Evolutionary conservation across 2,797 vertebrate genomes (phyloP).

Genomic region (Steatocranus sp.): DNA sequence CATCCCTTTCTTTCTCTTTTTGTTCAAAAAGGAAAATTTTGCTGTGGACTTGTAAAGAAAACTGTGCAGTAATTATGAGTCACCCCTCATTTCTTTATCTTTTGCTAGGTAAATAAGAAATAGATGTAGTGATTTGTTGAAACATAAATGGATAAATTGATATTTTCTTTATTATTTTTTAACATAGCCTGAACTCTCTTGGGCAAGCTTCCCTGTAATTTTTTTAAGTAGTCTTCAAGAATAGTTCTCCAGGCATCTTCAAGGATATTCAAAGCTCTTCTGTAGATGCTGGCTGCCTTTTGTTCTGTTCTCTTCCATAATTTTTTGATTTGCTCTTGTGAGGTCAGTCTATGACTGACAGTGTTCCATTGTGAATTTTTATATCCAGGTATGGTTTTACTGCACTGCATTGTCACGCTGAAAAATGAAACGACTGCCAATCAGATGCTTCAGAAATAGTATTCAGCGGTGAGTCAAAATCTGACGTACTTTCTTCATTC

Average conservation of each 20-base stretch:
- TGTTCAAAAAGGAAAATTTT: background rate
- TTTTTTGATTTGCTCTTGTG: background rate
- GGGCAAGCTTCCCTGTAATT: background rate
- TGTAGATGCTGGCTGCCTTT: background rate
- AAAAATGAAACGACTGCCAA: background rate
- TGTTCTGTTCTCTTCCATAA: background rate
- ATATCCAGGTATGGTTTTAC: background rate
- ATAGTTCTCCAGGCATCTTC: background rate
- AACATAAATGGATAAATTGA: background rate
- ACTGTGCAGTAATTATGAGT: background rate
- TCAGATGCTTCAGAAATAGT: background rate
- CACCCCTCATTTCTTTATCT: background rate
- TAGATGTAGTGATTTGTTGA: background rate
- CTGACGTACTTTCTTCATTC: background rate
- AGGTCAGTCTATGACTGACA: background rate
- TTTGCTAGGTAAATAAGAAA: background rate
- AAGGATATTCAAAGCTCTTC: background rate
- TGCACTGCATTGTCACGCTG: rapidly evolving
- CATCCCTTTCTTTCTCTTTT: background rate
- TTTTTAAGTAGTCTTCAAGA: background rate
- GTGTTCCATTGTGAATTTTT: background rate
- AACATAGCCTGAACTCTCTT: rapidly evolving
- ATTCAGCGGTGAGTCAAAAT: background rate
- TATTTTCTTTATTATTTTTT: background rate
- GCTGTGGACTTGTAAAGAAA: background rate